phyloP scores from a whole-genome alignment of 1,140 invertebrate species.

The Spodoptera litura region DNA sequence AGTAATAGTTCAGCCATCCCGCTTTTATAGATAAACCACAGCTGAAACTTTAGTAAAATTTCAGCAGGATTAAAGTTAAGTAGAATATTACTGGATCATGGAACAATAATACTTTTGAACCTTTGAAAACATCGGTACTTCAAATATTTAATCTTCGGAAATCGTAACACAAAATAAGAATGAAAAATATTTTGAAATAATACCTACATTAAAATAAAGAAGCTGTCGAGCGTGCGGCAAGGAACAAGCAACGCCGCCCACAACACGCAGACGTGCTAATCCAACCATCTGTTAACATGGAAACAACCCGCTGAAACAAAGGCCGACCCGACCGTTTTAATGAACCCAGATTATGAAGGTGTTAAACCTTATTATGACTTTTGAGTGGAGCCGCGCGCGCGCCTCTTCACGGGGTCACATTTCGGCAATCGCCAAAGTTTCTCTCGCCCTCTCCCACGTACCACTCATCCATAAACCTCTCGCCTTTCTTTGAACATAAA shows the following conservation, averaged over 20 bases:
- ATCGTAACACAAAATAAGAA: background rate
- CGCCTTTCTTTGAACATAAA: slow-evolving; percentile 73
- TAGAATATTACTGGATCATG: too few species aligned
- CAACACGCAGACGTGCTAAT: slow-evolving; percentile 71
- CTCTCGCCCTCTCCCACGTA: slow-evolving; percentile 64
- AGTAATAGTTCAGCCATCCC: background rate
- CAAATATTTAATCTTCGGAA: background rate
- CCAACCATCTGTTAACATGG: slow-evolving; percentile 80
- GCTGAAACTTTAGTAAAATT: background rate
- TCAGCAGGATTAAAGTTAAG: too few species aligned
- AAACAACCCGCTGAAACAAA: slow-evolving; percentile 83
- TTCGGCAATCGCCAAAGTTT: slow-evolving; percentile 82
- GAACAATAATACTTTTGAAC: too few species aligned
- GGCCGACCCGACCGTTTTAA: slow-evolving; percentile 79
- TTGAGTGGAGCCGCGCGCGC: slow-evolving; percentile 63
- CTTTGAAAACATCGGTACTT: background rate
- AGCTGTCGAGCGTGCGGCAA: slow-evolving; percentile 30
- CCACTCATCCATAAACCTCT: slow-evolving; percentile 62
- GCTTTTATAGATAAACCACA: background rate
- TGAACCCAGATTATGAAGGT: slow-evolving; percentile 85
- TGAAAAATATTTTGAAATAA: background rate
- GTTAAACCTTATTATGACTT: slow-evolving; percentile 84
- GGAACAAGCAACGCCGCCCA: slow-evolving; percentile 64
- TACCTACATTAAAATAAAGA: slow-evolving; percentile 22
- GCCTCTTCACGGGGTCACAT: slow-evolving; percentile 80